Evolutionary conservation across 1,140 invertebrate genomes (phyloP).

Genomic region (Papilio polytes): DNA sequence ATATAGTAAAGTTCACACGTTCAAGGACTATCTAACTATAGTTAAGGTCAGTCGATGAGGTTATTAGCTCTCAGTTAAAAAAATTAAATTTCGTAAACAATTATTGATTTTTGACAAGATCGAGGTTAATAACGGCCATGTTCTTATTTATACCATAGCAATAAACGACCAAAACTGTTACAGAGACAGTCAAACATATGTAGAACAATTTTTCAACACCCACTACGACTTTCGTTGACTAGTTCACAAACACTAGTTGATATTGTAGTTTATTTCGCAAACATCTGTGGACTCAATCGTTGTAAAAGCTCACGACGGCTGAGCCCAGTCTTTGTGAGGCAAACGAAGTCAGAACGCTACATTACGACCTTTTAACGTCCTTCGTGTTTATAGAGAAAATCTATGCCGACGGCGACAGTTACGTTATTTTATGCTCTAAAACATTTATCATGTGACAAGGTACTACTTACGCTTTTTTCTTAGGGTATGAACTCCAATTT

Average conservation of each 20-base stretch:
- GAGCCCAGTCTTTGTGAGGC: constrained; percentile 55
- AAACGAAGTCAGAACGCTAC: constrained; percentile 61
- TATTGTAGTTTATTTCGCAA: constrained; percentile 34
- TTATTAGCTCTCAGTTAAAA: too few species aligned
- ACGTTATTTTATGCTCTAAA: constrained; percentile 40
- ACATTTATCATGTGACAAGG: not conserved
- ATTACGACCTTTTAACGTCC: constrained; percentile 62
- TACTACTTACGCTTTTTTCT: not conserved
- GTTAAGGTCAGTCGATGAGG: too few species aligned
- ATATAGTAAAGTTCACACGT: too few species aligned
- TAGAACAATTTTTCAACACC: not conserved
- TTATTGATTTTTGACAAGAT: too few species aligned
- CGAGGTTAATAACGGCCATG: too few species aligned
- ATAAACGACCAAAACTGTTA: too few species aligned
- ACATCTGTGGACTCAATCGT: constrained; percentile 44
- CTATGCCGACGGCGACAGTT: constrained; percentile 51
- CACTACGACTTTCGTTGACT: not conserved
- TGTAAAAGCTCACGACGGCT: constrained; percentile 46
- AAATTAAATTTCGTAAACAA: too few species aligned
- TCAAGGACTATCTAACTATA: too few species aligned
- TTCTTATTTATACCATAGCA: too few species aligned
- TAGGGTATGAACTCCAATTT: not conserved
- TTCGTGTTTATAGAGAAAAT: constrained; percentile 53
- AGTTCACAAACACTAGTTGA: constrained; percentile 8
- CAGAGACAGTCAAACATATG: too few species aligned